These are phyloP conservation scores for Strigamia transsilvanica DNA, from an alignment of 2,888 invertebrate genomes.

Conservation along the genomic window DNA sequence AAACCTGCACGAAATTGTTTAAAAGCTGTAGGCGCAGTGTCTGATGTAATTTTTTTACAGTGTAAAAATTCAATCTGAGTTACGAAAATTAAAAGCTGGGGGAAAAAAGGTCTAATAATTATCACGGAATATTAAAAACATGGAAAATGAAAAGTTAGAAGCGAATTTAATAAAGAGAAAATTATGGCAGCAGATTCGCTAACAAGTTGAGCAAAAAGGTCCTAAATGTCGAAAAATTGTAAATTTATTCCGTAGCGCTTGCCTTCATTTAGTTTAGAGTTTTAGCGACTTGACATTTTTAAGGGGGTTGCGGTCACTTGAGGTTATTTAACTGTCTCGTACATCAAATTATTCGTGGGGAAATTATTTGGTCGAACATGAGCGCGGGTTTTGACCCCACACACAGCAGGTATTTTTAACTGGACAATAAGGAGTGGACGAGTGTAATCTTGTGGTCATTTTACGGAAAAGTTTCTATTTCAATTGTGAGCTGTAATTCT, in stretches of 20 bases:
- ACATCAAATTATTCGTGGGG: conserved; percentile 1
- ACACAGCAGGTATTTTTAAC: neutral
- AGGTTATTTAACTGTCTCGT: conserved; percentile 39
- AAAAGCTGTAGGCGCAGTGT: neutral
- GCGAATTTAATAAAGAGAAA: neutral
- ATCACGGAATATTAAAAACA: neutral
- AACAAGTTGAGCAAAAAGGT: conserved; percentile 16
- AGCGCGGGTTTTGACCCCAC: neutral
- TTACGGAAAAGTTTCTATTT: conserved; percentile 6
- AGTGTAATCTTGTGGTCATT: neutral
- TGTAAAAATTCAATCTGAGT: neutral
- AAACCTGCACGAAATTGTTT: neutral
- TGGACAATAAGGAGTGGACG: neutral
- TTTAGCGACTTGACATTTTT: conserved; percentile 23
- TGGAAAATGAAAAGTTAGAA: neutral
- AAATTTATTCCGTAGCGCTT: conserved; percentile 14
- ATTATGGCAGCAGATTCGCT: neutral
- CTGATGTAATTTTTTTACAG: neutral
- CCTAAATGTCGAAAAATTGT: conserved; percentile 1
- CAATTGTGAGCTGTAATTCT: neutral
- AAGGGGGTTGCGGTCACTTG: conserved; percentile 13
- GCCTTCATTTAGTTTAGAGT: neutral
- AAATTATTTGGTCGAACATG: neutral
- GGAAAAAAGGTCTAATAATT: neutral
- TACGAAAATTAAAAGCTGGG: neutral